Evolutionary conservation across 2,888 invertebrate species (phyloP).

Genomic region (Lepidochitona cinerea): DNA sequence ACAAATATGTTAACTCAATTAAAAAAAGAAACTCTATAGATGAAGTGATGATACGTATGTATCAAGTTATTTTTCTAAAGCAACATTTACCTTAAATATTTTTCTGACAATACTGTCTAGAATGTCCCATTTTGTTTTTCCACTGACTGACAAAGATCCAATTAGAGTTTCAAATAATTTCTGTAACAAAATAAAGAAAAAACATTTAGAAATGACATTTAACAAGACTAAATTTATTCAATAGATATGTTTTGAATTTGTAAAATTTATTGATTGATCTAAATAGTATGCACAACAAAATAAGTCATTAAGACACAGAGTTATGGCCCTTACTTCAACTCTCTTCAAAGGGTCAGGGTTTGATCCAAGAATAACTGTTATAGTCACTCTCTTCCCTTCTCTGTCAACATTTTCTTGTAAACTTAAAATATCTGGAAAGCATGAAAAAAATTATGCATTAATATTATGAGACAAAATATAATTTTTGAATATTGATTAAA

Average conservation of each 20-base stretch:
- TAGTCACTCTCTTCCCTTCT: conserved; percentile 84
- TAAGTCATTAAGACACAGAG: too few species aligned
- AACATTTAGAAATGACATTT: too few species aligned
- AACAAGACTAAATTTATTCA: too few species aligned
- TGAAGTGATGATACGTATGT: too few species aligned
- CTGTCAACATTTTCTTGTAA: conserved; percentile 66
- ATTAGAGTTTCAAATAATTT: conserved; percentile 80
- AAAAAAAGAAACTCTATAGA: too few species aligned
- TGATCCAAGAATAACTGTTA: conserved; percentile 86
- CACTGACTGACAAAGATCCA: conserved; percentile 90
- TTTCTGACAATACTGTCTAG: conserved; percentile 91
- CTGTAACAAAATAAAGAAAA: conserved; percentile 35
- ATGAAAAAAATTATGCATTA: too few species aligned
- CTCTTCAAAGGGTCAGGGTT: conserved; percentile 60
- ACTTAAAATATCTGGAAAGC: conserved; percentile 21
- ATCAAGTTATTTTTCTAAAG: too few species aligned
- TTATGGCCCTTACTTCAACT: conserved; percentile 42
- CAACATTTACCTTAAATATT: conserved; percentile 83
- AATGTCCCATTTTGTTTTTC: conserved; percentile 95
- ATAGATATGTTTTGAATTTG: too few species aligned
- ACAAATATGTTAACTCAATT: too few species aligned
- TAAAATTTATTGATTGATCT: not conserved
- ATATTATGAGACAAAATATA: too few species aligned
- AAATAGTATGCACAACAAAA: not conserved
- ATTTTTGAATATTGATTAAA: too few species aligned